Conservation (phyloP, 2,888 invertebrate genomes). For the Leucophenga montana region DNA sequence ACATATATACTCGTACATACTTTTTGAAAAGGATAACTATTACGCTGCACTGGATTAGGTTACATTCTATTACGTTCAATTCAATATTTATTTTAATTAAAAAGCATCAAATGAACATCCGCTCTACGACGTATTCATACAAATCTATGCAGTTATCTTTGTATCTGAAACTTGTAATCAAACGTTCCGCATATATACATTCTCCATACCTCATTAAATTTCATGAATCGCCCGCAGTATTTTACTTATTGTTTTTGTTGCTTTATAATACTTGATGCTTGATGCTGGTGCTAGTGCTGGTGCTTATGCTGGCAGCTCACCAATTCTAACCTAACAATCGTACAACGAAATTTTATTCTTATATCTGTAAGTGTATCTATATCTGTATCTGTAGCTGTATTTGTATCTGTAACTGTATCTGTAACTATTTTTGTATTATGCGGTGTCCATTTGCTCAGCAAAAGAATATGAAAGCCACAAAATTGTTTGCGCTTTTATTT, state of each 20-base stretch:
- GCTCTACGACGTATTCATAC: conserved; percentile 16
- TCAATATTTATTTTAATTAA: conserved; percentile 67
- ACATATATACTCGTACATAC: no score
- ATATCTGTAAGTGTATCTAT: conserved; percentile 33
- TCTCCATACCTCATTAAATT: conserved; percentile 59
- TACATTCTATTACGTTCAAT: conserved; percentile 57
- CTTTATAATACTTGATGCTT: conserved; percentile 46
- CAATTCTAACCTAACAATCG: no score
- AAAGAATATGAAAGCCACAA: conserved; percentile 56
- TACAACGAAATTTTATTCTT: no score
- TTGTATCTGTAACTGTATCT: conserved; percentile 4
- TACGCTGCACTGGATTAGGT: no score
- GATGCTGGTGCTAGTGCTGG: not conserved
- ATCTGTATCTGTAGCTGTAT: conserved; percentile 24
- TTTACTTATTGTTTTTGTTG: conserved; percentile 23
- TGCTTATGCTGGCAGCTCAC: not conserved
- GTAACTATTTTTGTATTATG: not conserved
- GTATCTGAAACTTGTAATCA: not conserved
- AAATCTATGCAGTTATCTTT: no score
- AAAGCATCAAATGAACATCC: conserved; percentile 57
- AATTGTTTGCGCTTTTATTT: conserved; percentile 66
- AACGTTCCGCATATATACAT: not conserved
- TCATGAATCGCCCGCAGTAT: conserved; percentile 64
- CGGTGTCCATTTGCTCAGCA: not conserved
- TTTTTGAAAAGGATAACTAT: no score